These are phyloP conservation scores for Epizoanthus stellaris DNA, from an alignment of 92 coral and sea anemone species.

Conservation along the genomic window DNA sequence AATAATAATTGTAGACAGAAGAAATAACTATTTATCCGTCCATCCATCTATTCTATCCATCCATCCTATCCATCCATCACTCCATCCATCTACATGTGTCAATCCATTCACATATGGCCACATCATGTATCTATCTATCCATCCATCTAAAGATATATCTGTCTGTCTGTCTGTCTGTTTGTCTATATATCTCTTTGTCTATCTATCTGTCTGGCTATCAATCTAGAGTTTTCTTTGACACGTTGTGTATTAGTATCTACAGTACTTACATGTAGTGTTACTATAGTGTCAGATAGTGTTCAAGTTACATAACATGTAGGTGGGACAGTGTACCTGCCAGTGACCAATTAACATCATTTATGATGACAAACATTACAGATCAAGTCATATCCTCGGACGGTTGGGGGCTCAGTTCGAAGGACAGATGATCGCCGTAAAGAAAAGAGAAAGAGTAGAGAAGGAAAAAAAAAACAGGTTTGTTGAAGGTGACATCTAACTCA, in stretches of 20 bases:
- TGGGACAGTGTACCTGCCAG: not conserved
- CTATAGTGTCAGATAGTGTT: no score
- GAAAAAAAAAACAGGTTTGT: constrained; percentile 80
- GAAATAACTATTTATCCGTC: no score
- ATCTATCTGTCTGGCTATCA: not conserved
- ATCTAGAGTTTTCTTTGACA: not conserved
- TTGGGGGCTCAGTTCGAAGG: constrained; percentile 86
- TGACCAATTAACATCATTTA: not conserved
- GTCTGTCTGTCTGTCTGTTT: not conserved
- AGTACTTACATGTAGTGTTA: no score
- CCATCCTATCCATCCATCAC: no score
- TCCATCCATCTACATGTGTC: no score
- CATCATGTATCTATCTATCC: no score
- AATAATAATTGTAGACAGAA: no score
- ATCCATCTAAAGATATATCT: no score
- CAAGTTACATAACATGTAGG: no score
- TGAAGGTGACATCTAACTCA: not conserved
- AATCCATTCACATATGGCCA: no score
- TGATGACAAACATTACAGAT: constrained; percentile 53
- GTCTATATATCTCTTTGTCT: not conserved
- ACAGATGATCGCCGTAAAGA: constrained; percentile 88
- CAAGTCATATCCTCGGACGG: constrained; percentile 91
- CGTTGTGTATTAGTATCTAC: no score
- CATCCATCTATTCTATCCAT: no score
- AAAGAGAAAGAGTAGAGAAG: constrained; percentile 81